Evolutionary conservation across 2,888 invertebrate genomes (phyloP), one percentile per base, ranked within the genome.

Genomic region (Lasius fuliginosus): DNA sequence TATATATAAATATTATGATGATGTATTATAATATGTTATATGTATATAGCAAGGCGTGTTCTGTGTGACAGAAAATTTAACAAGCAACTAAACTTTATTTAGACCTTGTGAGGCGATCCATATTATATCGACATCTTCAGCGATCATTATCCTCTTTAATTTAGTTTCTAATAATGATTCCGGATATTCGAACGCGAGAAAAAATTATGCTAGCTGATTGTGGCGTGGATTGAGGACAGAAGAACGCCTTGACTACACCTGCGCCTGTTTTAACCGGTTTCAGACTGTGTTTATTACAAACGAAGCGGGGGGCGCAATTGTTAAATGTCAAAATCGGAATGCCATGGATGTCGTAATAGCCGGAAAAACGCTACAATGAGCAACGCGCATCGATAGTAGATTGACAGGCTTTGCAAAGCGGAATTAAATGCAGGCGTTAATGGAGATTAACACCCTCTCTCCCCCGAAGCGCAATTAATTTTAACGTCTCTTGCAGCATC

Each of bases 211-310:
- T 68, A 53, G 53, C 49, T 79, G 60, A 65, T 83, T 53, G 27
- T 71, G 33, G 58, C 18, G 18, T 23, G 60, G 74, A 87, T 87
- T 76, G 87, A 84, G 85, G 83, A 84, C 83, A 82, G 83, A 81
- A 69, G 84, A 85, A 87, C 71, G 74, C 84, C 85, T 83, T 74
- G 85, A 82, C 42, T 71, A 62, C 33, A 64, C 40, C 71, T 53
- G 58, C 64, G 40, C 40, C 62, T 64, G 33, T 64, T 64, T 86
- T 49, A 83, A 88, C 84, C 88, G 85, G 85, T 88, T 88, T 86
- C 73, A 83, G 42, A 68, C 62, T 75, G 62, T 82, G 33, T 74
- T 87, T 83, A 73, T 81, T 74, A 76, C 74, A 77, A 86, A 86
- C 75, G 67, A 18, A 40, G 77, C 73, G 69, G 58, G 15, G 18